A percentile compares a stretch with the other conserved stretches of the same genome.
Evolutionary conservation across 2,797 vertebrate genomes (phyloP).

Genomic region (Sarcophilus harrisii): DNA sequence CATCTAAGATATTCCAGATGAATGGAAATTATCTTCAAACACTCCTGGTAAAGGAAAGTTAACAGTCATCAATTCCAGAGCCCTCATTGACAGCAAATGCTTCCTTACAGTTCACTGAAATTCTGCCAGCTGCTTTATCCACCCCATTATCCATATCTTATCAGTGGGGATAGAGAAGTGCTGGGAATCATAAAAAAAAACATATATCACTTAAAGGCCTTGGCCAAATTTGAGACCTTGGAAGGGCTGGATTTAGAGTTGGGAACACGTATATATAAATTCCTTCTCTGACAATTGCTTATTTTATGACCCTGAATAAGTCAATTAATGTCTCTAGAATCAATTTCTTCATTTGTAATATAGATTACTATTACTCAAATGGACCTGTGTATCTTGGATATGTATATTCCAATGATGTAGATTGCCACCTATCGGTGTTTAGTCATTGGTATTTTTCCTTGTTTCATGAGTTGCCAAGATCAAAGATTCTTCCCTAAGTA

Average conservation of each 20-base stretch:
- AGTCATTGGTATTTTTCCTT: neutral
- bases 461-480: neutral
- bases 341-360: neutral
- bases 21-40: neutral
- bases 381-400: neutral
- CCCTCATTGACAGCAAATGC: neutral
- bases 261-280: neutral
- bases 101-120: neutral
- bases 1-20: neutral
- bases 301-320: neutral
- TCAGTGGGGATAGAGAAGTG: neutral
- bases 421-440: neutral
- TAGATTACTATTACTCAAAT: neutral
- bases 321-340: neutral
- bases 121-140: neutral
- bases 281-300: neutral
- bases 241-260: neutral
- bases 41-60: neutral
- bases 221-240: neutral
- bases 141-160: neutral
- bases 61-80: neutral
- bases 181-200: neutral
- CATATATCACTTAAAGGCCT: neutral
- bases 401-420: neutral
- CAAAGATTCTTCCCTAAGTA: neutral